A percentile compares a stretch with the other conserved stretches of the same genome.
phyloP scores from a whole-genome alignment of 2,113 vertebrate genomes.

The Oryzias curvinotus region DNA sequence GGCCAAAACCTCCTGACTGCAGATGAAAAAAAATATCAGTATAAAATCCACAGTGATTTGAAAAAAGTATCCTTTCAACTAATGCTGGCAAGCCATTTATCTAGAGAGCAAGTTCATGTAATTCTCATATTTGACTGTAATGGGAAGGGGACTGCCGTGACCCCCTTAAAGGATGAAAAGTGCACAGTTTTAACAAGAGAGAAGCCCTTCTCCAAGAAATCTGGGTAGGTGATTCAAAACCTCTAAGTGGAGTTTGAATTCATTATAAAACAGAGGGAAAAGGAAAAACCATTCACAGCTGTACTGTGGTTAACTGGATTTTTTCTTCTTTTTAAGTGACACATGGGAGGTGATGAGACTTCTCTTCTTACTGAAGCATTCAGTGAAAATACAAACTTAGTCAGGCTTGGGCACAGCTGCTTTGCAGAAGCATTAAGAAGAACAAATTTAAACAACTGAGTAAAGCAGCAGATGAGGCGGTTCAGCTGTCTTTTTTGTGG shows the following conservation, averaged over 20 bases:
- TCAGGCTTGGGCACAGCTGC: conserved; percentile 9
- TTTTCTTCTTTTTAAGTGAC: conserved; percentile 1
- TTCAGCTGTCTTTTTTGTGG: not conserved
- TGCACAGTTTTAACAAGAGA: conserved; percentile 16
- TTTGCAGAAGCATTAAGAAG: conserved; percentile 10
- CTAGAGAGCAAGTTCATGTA: conserved; percentile 12
- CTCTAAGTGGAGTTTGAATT: conserved; percentile 18
- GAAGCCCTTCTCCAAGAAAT: conserved; percentile 2
- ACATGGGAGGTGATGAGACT: not conserved
- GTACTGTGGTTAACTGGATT: not conserved
- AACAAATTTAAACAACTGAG: not conserved
- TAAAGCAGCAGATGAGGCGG: conserved; percentile 9
- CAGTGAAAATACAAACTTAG: conserved; percentile 1
- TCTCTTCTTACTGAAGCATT: not conserved
- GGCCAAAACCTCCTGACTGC: conserved; percentile 8
- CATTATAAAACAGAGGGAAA: conserved; percentile 1
- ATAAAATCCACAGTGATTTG: conserved; percentile 7
- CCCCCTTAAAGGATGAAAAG: conserved; percentile 4
- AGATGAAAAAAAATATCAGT: conserved; percentile 17
- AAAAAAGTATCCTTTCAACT: conserved; percentile 12
- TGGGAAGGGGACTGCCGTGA: conserved; percentile 1
- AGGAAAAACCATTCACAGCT: not conserved
- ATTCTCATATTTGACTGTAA: conserved; percentile 24
- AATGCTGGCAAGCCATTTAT: conserved; percentile 20
- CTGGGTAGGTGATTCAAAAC: conserved; percentile 3